Evolutionary conservation across 2,113 vertebrate genomes (phyloP).

Genomic region (Anguilla rostrata): DNA sequence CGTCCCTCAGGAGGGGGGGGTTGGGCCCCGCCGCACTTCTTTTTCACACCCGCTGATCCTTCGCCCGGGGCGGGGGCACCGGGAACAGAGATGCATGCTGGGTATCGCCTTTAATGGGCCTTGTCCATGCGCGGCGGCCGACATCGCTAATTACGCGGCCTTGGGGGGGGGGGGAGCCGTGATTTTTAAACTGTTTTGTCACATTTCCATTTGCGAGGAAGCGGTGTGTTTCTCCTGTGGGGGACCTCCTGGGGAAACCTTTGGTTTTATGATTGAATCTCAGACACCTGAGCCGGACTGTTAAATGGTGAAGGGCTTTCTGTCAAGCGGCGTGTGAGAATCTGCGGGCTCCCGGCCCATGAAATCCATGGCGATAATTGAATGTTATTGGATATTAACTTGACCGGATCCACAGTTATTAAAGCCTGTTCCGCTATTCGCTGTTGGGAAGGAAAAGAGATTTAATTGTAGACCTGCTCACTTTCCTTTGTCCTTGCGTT

Average conservation of each 20-base stretch:
- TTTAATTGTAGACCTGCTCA: neutral
- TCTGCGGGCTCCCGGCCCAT: slow-evolving; percentile 43
- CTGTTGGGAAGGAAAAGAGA: slow-evolving; percentile 15
- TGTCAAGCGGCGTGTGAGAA: slow-evolving; percentile 42
- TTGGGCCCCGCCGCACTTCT: slow-evolving; percentile 23
- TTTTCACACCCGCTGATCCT: slow-evolving; percentile 49
- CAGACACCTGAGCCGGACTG: slow-evolving; percentile 65
- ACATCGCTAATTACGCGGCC: neutral
- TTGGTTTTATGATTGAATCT: slow-evolving; percentile 59
- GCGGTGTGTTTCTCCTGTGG: neutral
- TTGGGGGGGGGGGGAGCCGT: neutral
- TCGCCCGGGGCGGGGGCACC: neutral
- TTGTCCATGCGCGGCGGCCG: neutral
- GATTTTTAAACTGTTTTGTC: neutral
- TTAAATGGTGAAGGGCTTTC: slow-evolving; percentile 58
- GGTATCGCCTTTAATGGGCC: slow-evolving; percentile 60
- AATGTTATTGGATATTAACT: slow-evolving; percentile 71
- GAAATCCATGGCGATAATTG: slow-evolving; percentile 60
- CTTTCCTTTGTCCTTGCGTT: neutral
- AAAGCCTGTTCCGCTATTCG: slow-evolving; percentile 53
- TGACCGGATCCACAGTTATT: slow-evolving; percentile 64
- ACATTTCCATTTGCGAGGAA: neutral
- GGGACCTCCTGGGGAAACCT: slow-evolving; percentile 36
- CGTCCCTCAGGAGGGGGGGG: neutral
- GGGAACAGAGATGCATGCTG: slow-evolving; percentile 54